Conservation (phyloP, 2,797 vertebrate genomes). For the Onychomys torridus region DNA sequence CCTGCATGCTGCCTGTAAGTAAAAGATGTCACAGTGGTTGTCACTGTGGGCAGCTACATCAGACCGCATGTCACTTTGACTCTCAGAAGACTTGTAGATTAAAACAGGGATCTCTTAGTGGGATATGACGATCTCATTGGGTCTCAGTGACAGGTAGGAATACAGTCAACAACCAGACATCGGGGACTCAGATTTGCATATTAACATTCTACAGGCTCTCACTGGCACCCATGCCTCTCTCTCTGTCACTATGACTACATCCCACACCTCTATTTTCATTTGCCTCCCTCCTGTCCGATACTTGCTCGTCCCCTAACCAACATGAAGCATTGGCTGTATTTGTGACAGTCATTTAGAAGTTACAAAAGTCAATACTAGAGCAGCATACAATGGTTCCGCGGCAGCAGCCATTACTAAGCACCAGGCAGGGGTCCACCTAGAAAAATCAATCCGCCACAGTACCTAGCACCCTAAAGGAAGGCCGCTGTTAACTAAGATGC, state of each 20-base stretch:
- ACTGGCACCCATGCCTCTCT: neutral
- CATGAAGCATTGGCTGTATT: constrained; percentile 27
- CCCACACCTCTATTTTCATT: constrained; percentile 65
- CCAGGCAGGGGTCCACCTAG: neutral
- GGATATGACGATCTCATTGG: neutral
- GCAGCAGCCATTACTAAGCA: neutral
- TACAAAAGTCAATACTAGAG: neutral
- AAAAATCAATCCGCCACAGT: neutral
- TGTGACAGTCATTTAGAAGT: constrained; percentile 16
- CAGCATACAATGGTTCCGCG: neutral
- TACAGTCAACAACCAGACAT: neutral
- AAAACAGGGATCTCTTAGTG: neutral
- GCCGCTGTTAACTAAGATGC: neutral
- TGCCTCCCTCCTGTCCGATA: constrained; percentile 45
- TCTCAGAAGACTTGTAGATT: neutral
- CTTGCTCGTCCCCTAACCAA: constrained; percentile 55
- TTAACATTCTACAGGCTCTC: constrained; percentile 68
- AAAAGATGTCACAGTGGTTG: neutral
- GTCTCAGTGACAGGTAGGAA: neutral
- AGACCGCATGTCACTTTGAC: neutral
- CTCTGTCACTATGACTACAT: constrained; percentile 48
- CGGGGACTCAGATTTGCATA: constrained; percentile 66
- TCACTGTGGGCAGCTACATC: accelerated
- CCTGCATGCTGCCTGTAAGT: accelerated
- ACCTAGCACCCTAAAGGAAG: neutral